These are phyloP conservation scores for Bombus affinis DNA, from an alignment of 1,140 invertebrate species.

Conservation along the genomic window DNA sequence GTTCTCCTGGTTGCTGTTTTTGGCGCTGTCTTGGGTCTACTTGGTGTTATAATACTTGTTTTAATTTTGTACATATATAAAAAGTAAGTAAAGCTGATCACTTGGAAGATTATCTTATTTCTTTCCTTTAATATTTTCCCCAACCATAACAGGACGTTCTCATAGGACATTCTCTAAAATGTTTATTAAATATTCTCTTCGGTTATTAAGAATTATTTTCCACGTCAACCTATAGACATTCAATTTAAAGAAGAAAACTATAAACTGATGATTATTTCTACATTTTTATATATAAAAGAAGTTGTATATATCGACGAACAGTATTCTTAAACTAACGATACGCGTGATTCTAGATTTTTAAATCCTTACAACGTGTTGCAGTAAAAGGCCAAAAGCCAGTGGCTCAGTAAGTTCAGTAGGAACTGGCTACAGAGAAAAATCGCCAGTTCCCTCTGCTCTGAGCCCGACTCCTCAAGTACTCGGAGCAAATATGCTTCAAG, in stretches of 20 bases:
- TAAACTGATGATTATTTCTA: neutral
- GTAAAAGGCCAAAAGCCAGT: slow-evolving; percentile 82
- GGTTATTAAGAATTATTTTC: neutral
- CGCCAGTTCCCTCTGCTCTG: slow-evolving; percentile 77
- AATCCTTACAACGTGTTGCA: slow-evolving; percentile 64
- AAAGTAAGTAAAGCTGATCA: slow-evolving; percentile 84
- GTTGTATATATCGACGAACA: neutral
- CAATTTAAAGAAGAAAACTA: neutral
- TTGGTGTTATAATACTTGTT: slow-evolving; percentile 88
- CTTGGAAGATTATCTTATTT: neutral
- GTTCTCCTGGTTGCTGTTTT: slow-evolving; percentile 87
- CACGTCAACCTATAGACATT: neutral
- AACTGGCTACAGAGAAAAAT: slow-evolving; percentile 79
- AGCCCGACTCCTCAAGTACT: slow-evolving; percentile 79
- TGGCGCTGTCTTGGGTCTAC: slow-evolving; percentile 87
- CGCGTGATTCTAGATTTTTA: neutral
- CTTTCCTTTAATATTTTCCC: neutral
- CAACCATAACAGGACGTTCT: too few species aligned
- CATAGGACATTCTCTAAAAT: neutral
- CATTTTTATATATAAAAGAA: neutral
- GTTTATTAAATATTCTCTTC: neutral
- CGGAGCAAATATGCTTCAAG: slow-evolving; percentile 76
- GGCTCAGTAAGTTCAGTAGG: slow-evolving; percentile 78
- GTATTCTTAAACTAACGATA: neutral
- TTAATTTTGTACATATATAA: slow-evolving; percentile 90